Base-by-base conservation (phyloP, 2,113 vertebrate species). In the Chloropsis hardwickii region DNA sequence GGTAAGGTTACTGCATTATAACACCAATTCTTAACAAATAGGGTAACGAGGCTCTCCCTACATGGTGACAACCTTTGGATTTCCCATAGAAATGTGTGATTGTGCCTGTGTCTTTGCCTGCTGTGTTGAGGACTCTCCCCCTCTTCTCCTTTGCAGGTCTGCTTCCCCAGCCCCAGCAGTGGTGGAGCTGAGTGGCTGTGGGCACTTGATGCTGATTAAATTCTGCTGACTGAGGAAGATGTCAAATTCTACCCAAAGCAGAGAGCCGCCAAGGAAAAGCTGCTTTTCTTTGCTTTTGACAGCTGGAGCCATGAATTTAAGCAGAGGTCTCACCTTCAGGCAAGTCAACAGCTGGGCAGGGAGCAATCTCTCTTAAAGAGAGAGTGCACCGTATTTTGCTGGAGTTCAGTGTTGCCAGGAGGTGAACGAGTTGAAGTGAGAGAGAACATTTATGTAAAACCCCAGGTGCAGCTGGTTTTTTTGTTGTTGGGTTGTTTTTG, bases 211-310 rank as follows among this genome's bases (percentile, higher is more conserved):
- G 95, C 96, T 98, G 97, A 98, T 98, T 97, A 97, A 97, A 97
- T 98, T 98, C 96, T 98, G 97, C 97, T 98, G 97, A 98, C 97
- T 96, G 96, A 97, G 97, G 97, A 97, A 97, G 97, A 97, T 98
- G 97, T 98, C 97, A 98, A 97, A 97, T 96, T 97, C 97, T 97
- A 97, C 97, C 97, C 97, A 97, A 97, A 98, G 97, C 97, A 98
- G 96, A 97, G 93, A 97, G 96, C 97, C 95, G 97, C 97, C 97
- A 97, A 98, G 97, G 97, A 97, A 97, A 98, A 97, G 97, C 97
- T 97, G 97, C 97, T 97, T 97, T 97, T 97, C 97, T 98, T 97
- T 97, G 93, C 97, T 97, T 97, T 97, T 98, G 97, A 98, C 97
- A 98, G 97, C 97, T 97, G 97, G 96, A 97, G 97, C 96, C 96